Evolutionary conservation across 2,113 vertebrate species (phyloP).

Genomic region (Oreochromis spilurus): DNA sequence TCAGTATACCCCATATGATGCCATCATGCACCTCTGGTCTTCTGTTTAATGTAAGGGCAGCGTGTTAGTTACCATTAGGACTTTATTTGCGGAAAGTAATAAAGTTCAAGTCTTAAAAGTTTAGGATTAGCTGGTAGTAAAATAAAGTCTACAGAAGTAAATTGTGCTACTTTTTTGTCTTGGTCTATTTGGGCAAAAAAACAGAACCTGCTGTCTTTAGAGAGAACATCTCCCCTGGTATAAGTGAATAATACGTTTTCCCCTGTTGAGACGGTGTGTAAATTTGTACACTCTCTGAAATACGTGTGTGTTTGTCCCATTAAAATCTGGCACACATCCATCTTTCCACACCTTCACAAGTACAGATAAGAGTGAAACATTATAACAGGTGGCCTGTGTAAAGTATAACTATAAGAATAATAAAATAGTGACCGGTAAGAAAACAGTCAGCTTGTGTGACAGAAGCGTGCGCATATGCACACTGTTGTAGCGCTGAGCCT

Average conservation of each 20-base stretch:
- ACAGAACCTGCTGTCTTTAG: background rate
- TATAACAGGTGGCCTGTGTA: background rate
- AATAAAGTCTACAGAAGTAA: background rate
- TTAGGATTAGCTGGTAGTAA: background rate
- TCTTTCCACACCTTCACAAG: background rate
- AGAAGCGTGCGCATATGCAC: background rate
- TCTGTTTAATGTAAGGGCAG: background rate
- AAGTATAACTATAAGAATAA: slow-evolving; percentile 22
- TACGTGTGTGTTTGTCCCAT: background rate
- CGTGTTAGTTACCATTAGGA: background rate
- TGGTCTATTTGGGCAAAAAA: background rate
- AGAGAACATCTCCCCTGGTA: background rate
- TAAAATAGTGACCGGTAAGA: slow-evolving; percentile 34
- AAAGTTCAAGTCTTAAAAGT: background rate
- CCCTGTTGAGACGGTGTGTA: background rate
- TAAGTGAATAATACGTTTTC: background rate
- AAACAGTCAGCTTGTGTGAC: background rate
- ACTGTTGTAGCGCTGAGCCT: slow-evolving; percentile 6
- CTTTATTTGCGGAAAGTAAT: background rate
- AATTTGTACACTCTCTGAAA: background rate
- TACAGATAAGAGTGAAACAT: background rate
- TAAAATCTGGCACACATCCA: background rate
- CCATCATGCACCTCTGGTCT: background rate
- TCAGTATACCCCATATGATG: background rate
- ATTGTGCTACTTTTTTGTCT: background rate